Evolutionary conservation across 2,888 invertebrate species (phyloP), one percentile per base, ranked within the genome.

Genomic region (Nymphalis polychloros): DNA sequence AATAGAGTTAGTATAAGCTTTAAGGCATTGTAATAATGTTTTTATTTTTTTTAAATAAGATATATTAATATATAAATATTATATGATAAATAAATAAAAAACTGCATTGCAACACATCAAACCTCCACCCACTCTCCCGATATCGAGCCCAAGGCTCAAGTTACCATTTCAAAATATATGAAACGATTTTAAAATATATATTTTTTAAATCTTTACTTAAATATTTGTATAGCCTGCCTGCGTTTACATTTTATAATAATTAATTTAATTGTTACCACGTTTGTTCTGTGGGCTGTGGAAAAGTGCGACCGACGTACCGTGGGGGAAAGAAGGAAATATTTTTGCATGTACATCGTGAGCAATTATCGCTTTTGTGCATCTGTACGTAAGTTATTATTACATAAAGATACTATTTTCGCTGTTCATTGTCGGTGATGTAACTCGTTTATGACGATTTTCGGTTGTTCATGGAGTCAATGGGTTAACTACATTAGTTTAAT

Each of bases 291-390:
- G 55, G 49, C 55, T 31, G 55, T 55, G 61, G 57, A 64, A 68
- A 62, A 55, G 35, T 55, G 60, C 20, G n/a, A 60, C 41, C 41
- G 41, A 41, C 60, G 48, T 61, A 55, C 23, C 61, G 55, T 8
- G 55, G 19, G 47, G 47, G 79, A 77, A 81, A 79, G 76, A 78
- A 78, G 79, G 80, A 81, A 82, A 78, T 74, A 77, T 75, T 75
- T 71, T 63, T 66, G 59, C 61, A 64, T 62, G 67, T 64, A 72
- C 61, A 72, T 69, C 68, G 64, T 72, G 67, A 66, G 67, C 76
- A 78, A 76, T 79, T 79, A 77, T 73, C 74, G 72, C 74, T 77
- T 75, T 78, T 75, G 73, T 73, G 72, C 74, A 71, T 72, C 73
- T 71, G 69, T 68, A 67, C 67, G 71, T 59, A 64, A 65, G 64